Evolutionary conservation across 2,113 vertebrate genomes (phyloP), one percentile per base, ranked within the genome.

Genomic region (Machaerirhynchus nigripectus): DNA sequence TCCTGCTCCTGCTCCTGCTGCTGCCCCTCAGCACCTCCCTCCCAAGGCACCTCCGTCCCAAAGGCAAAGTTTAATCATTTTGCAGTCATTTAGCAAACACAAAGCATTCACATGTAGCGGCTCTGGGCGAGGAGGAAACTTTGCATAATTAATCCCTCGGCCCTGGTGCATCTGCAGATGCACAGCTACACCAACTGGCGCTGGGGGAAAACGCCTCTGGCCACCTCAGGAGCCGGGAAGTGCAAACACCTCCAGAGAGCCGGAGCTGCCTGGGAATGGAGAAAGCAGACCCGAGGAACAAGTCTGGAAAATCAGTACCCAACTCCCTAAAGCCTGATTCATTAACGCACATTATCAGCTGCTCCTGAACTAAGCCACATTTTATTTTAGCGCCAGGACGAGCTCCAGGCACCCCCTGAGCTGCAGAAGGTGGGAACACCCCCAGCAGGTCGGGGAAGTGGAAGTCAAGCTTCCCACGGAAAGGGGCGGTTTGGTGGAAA

Each of bases 161-260:
- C 1, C 4, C 60, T 8, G 20, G 12, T 15, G 42, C 59, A 74
- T 89, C 87, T 47, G 91, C 68, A 57, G n/a, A 50, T 0, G 47
- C 91, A 96, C 95, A 96, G 96, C 94, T 96, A 95, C 93, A 37
- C 95, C 93, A 44, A 64, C 91, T 46, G 95, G 95, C 74, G 83
- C 53, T 19, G 0, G 11, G 61, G 61, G 89, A 50, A 90, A 88
- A n/a, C 15, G 67, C 74, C 90, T 67, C 14, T 0, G 52, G 69
- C 35, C 78, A 71, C 84, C 84, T 33, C 15, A 0, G 24, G 37
- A 55, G 76, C 81, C 18, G 59, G 33, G 44, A 59, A 64, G 31
- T 10, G 55, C 84, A 55, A 70, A 49, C 4, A 35, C 6, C 91
- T 55, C 52, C 49, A 20, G 31, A 35, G 40, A 78, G 30, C 61